Evolutionary conservation across 1,140 invertebrate genomes (phyloP).

Genomic region (Drosophila cardini): DNA sequence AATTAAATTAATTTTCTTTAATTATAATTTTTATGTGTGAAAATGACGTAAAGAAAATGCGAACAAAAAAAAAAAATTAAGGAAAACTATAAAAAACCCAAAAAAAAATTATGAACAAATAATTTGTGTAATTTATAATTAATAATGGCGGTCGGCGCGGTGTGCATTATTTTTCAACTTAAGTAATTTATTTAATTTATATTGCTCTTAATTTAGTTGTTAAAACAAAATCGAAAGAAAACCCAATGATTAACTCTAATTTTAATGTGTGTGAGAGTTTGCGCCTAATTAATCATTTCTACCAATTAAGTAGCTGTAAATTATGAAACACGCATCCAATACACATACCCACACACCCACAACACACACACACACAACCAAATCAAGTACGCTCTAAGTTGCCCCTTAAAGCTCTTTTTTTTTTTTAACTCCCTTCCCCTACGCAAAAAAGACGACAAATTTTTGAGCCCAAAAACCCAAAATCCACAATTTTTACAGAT

Average conservation of each 20-base stretch:
- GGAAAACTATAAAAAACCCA: conserved; percentile 3
- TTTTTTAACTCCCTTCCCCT: not conserved
- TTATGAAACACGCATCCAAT: conserved; percentile 20
- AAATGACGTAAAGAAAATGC: not conserved
- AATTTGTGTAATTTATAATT: conserved; percentile 27
- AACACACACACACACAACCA: conserved; percentile 9
- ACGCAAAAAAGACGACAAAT: conserved; percentile 49
- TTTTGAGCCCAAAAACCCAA: conserved; percentile 65
- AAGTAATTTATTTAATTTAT: conserved; percentile 36
- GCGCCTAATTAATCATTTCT: conserved; percentile 48
- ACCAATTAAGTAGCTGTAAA: conserved; percentile 47
- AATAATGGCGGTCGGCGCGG: conserved; percentile 53
- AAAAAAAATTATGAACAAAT: not conserved
- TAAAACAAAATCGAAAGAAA: conserved; percentile 1
- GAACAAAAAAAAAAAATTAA: not conserved
- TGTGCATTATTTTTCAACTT: conserved; percentile 30
- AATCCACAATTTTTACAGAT: conserved; percentile 84
- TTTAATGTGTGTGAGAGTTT: conserved; percentile 49
- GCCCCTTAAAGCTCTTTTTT: not conserved
- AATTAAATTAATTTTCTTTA: conserved; percentile 55
- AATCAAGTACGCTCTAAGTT: conserved; percentile 13
- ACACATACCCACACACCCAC: conserved; percentile 7
- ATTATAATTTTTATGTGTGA: conserved; percentile 23
- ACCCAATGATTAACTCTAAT: conserved; percentile 39
- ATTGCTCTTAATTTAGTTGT: conserved; percentile 29